Evolutionary conservation across 2,113 vertebrate genomes (phyloP).

Genomic region (Siniperca chuatsi): DNA sequence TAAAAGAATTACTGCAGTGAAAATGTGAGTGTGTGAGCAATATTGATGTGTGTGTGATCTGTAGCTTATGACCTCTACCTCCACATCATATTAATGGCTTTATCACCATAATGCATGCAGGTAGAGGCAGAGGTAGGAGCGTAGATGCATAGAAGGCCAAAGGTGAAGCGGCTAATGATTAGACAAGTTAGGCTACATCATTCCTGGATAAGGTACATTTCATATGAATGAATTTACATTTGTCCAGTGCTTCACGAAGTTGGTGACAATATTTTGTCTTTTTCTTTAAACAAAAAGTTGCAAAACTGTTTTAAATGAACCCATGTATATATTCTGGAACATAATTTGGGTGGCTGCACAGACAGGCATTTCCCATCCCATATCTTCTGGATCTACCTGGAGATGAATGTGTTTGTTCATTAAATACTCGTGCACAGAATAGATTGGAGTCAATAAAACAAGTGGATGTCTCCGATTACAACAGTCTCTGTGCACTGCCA

Average conservation of each 20-base stretch:
- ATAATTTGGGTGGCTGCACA: not conserved
- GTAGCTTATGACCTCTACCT: slow-evolving; percentile 38
- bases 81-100: slow-evolving; percentile 28
- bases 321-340: not conserved
- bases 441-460: slow-evolving; percentile 31
- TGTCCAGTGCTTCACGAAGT: not conserved
- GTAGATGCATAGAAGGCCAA: not conserved
- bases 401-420: slow-evolving; percentile 22
- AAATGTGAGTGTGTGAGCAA: not conserved
- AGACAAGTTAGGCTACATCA: slow-evolving; percentile 1
- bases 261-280: not conserved
- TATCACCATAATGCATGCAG: slow-evolving; percentile 54
- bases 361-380: not conserved
- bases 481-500: not conserved
- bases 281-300: not conserved
- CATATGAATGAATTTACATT: not conserved
- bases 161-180: slow-evolving; percentile 10
- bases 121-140: not conserved
- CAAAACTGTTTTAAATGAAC: not conserved
- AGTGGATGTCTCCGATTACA: slow-evolving; percentile 18
- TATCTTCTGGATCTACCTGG: not conserved
- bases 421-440: slow-evolving; percentile 1
- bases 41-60: slow-evolving; percentile 43
- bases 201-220: not conserved
- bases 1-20: not conserved